Evolutionary conservation across 1,140 invertebrate species (phyloP).

Genomic region (Drosophila mayri): DNA sequence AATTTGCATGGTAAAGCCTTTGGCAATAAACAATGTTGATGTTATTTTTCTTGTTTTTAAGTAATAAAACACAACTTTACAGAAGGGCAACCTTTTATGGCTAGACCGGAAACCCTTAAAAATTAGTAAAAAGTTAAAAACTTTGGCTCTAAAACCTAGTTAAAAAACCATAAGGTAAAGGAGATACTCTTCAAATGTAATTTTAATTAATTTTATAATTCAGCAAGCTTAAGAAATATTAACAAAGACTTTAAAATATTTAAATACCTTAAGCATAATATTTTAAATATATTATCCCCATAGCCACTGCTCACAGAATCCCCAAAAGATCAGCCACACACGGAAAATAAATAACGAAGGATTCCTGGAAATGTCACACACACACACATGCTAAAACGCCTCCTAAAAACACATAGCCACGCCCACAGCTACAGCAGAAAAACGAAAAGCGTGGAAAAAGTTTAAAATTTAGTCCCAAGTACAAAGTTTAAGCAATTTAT

Average conservation of each 20-base stretch:
- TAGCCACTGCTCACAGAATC: neutral
- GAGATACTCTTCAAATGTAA: neutral
- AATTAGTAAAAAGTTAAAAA: slow-evolving; percentile 1
- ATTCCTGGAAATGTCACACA: slow-evolving; percentile 13
- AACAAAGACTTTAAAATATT: neutral
- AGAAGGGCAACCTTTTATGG: neutral
- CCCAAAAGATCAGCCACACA: slow-evolving; percentile 3
- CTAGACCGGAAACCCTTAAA: neutral
- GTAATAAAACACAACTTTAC: slow-evolving; percentile 2
- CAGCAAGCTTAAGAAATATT: too few species aligned
- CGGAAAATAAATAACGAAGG: slow-evolving; percentile 16
- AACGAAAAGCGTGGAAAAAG: slow-evolving; percentile 23
- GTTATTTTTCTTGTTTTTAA: slow-evolving; percentile 8
- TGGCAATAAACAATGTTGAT: slow-evolving; percentile 13
- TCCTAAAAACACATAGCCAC: slow-evolving; percentile 11
- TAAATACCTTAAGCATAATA: neutral
- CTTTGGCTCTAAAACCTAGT: too few species aligned
- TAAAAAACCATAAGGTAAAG: neutral
- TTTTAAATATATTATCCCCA: slow-evolving; percentile 15
- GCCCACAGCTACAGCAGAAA: slow-evolving; percentile 16
- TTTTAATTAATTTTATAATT: neutral
- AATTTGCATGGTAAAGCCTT: slow-evolving; percentile 21
- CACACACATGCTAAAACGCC: slow-evolving; percentile 10
- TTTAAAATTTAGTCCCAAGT: slow-evolving; percentile 36
- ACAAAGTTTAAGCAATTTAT: slow-evolving; percentile 60